A percentile compares a stretch with the other conserved stretches of the same genome.
Evolutionary conservation across 1,140 invertebrate genomes (phyloP).

Genomic region (Leptinotarsa texana): DNA sequence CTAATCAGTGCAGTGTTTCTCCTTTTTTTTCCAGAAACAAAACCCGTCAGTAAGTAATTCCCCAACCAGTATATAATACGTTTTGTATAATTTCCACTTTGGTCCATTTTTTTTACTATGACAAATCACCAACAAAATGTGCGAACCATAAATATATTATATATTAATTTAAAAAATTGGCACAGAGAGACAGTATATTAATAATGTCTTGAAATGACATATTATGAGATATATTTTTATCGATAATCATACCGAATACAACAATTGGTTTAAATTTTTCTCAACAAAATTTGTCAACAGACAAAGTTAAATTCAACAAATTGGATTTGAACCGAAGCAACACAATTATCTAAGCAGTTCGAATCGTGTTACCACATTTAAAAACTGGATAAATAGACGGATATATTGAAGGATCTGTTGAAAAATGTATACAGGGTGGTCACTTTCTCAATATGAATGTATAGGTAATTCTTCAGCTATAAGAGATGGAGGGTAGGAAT

Average conservation of each 20-base stretch:
- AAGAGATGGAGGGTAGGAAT: too few species aligned
- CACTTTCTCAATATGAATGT: too few species aligned
- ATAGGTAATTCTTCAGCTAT: too few species aligned
- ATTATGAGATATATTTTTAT: constrained; percentile 22
- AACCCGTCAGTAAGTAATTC: too few species aligned
- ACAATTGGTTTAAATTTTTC: background rate
- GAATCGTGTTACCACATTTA: background rate
- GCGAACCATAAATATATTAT: background rate
- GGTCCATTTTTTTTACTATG: background rate
- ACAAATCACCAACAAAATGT: background rate
- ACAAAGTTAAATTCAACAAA: constrained; percentile 4
- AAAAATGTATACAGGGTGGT: background rate
- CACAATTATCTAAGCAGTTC: constrained; percentile 17
- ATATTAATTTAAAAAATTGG: background rate
- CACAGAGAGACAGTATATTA: background rate
- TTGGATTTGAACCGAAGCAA: background rate
- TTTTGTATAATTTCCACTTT: too few species aligned
- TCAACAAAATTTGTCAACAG: background rate
- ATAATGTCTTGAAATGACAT: background rate
- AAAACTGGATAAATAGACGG: background rate
- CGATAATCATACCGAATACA: constrained; percentile 25
- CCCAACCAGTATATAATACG: too few species aligned
- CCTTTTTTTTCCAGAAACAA: too few species aligned
- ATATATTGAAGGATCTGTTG: background rate
- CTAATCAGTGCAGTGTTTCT: too few species aligned